Percentiles rank a stretch among this genome's conserved stretches.
phyloP scores from a whole-genome alignment of 2,113 vertebrate genomes.

The Macaca mulatta region DNA sequence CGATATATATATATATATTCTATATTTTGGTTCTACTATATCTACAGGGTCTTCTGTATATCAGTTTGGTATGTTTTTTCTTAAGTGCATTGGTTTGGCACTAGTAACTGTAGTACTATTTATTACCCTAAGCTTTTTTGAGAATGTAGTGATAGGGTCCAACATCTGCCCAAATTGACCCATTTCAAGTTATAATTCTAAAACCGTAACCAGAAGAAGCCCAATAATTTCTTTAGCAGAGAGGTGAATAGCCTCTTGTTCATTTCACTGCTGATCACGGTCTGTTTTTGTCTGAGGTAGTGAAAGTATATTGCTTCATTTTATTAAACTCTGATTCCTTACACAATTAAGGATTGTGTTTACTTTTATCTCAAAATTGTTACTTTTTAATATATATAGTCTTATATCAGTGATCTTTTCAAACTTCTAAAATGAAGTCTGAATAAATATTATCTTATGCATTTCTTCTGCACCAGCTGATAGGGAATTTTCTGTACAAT shows the following conservation, averaged over 20 bases:
- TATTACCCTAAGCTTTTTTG: neutral
- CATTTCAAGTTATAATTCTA: neutral
- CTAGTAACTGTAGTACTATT: neutral
- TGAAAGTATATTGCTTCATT: neutral
- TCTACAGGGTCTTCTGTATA: neutral
- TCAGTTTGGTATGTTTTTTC: neutral
- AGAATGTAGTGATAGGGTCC: neutral
- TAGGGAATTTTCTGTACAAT: neutral
- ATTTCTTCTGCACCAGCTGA: neutral
- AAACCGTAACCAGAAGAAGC: neutral
- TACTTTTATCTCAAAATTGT: neutral
- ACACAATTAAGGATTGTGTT: neutral
- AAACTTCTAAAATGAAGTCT: neutral
- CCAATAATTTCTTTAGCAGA: neutral
- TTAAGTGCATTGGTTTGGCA: neutral
- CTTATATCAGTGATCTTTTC: neutral
- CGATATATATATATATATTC: neutral
- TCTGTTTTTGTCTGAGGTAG: neutral
- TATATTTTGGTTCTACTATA: conserved; percentile 22
- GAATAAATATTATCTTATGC: neutral
- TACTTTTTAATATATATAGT: neutral
- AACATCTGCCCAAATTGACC: neutral
- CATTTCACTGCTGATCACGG: neutral
- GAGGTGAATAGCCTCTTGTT: neutral
- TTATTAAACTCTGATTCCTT: neutral